Evolutionary conservation across 2,113 vertebrate species (phyloP).

Genomic region (Muscicapa adusta): DNA sequence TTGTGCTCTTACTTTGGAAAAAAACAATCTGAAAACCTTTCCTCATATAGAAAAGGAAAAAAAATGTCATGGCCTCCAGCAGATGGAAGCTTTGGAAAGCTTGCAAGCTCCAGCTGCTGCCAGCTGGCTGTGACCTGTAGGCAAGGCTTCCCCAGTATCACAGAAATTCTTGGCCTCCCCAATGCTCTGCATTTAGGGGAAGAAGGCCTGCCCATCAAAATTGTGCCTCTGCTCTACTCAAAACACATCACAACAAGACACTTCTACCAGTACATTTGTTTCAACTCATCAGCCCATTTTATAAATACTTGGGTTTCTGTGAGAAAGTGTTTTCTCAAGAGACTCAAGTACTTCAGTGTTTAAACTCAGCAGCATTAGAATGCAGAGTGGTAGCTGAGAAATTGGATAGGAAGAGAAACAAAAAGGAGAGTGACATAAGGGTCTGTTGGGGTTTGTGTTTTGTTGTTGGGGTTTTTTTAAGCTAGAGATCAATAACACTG

Average conservation of each 20-base stretch:
- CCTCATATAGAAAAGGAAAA: background rate
- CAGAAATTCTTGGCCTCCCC: background rate
- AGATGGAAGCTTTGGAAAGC: background rate
- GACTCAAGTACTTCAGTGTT: background rate
- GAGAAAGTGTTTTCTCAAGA: background rate
- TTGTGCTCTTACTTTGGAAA: background rate
- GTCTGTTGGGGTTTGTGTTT: rapidly evolving
- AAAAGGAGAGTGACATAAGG: background rate
- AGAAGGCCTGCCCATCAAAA: background rate
- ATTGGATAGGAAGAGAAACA: background rate
- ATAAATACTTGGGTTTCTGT: background rate
- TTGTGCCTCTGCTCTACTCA: background rate
- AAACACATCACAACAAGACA: background rate
- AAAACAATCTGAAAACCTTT: background rate
- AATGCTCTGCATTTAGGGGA: background rate
- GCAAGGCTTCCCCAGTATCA: background rate
- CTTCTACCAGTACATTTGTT: background rate
- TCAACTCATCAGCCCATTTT: background rate
- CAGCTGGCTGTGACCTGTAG: background rate
- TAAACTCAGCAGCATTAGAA: background rate
- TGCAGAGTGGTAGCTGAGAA: background rate
- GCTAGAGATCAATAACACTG: background rate
- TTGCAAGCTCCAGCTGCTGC: background rate
- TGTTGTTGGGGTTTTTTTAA: background rate
- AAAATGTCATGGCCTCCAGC: background rate